Evolutionary conservation across 2,888 invertebrate species (phyloP).

Genomic region (Drosophila subsilvestris): DNA sequence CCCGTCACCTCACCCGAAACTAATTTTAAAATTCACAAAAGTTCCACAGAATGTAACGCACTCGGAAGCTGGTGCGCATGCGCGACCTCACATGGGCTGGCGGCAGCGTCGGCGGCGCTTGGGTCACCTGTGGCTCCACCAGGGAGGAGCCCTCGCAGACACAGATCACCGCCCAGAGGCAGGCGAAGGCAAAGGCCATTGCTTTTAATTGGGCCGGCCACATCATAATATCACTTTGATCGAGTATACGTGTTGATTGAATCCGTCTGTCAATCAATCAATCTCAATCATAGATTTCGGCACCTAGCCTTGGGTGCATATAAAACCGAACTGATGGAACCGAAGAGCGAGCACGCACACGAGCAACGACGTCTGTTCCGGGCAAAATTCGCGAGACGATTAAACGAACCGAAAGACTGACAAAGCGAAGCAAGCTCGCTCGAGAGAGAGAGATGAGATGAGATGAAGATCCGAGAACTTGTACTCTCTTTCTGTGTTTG

Average conservation of each 20-base stretch:
- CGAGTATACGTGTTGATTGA: slow-evolving; percentile 20
- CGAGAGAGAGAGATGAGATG: slow-evolving; percentile 7
- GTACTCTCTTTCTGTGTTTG: background rate
- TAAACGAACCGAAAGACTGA: slow-evolving; percentile 12
- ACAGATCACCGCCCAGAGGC: slow-evolving; percentile 1
- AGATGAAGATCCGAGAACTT: background rate
- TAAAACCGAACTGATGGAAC: background rate
- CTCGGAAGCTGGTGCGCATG: slow-evolving; percentile 49
- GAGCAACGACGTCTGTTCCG: slow-evolving; percentile 24
- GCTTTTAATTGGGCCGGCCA: slow-evolving; percentile 13
- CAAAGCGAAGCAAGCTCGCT: background rate
- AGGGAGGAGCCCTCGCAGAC: slow-evolving; percentile 10
- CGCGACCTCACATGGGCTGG: slow-evolving; percentile 25
- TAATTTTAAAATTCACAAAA: slow-evolving; percentile 19
- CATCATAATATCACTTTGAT: slow-evolving; percentile 31
- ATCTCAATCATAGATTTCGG: slow-evolving; percentile 1
- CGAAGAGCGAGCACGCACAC: background rate
- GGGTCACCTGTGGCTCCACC: slow-evolving; percentile 2
- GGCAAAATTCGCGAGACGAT: slow-evolving; percentile 23
- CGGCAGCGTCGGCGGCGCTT: slow-evolving; percentile 5
- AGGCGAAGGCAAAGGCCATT: slow-evolving; percentile 7
- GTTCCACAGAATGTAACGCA: slow-evolving; percentile 47
- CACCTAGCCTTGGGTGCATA: slow-evolving; percentile 12
- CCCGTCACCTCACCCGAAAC: background rate
- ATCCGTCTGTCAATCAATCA: slow-evolving; percentile 9